Base-by-base conservation (phyloP, 2,113 vertebrate species). In the Odocoileus hemionus region DNA sequence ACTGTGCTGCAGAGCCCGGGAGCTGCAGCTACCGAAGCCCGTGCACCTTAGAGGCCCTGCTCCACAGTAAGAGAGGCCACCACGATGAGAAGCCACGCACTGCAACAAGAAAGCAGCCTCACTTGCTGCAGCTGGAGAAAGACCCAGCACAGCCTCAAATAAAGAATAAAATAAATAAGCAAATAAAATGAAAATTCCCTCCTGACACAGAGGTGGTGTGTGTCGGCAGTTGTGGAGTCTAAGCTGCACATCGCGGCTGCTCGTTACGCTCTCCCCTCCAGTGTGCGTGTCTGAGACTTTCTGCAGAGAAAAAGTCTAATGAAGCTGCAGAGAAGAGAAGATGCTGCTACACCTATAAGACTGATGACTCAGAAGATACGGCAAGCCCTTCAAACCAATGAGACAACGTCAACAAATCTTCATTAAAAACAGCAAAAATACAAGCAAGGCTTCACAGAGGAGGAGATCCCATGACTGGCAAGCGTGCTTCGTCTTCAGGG, bases 401-500 rank as follows among this genome's bases (percentile, higher is more conserved):
- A 76, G 70, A 12, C 43, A 33, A 54, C 33, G 33, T 21, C 55
- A 52, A 2, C n/a, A 23, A 33, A 2, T 11, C n/a, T 16, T 6
- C n/a, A 23, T n/a, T 67, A 5, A 83, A 64, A 30, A 54, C 3
- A 13, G 47, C 25, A 50, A 4, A 52, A 19, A 7, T 13, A 4
- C 10, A 6, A 16, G 39, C 5, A 39, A 47, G 21, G 33, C 47
- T 30, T 43, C 78, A 1, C 11, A 6, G 70, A 23, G 7, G 54
- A 17, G 54, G 54, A 47, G n/a, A 4, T 11, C 52, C 10, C 7
- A 0, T 7, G 45, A 6, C 33, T 0, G 9, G 33, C 89, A 4
- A 13, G 11, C 10, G 0, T 0, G 0, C 17, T 12, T 2, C 10
- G 1, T 6, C 5, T 0, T 3, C 43, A 30, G 58, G 45, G 25